Percentiles rank a stretch among this genome's conserved stretches.
These are phyloP conservation scores for Molossus molossus DNA, from an alignment of 2,797 vertebrate species.

Conservation along the genomic window DNA sequence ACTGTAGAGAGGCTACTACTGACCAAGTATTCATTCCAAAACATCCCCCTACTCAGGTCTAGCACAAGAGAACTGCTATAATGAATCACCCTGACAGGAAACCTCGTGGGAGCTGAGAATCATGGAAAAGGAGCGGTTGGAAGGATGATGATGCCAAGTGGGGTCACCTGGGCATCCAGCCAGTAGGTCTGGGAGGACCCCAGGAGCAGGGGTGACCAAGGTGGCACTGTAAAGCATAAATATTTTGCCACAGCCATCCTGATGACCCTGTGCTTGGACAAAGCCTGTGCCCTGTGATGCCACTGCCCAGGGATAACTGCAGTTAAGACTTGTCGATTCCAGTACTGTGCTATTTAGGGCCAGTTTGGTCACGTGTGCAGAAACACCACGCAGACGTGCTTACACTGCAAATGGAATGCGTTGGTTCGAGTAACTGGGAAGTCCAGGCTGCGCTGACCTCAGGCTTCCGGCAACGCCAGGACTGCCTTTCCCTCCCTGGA, in stretches of 20 bases:
- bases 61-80: not conserved
- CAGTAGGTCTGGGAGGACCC: not conserved
- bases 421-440: not conserved
- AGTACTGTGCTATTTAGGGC: not conserved
- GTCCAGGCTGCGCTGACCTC: not conserved
- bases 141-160: not conserved
- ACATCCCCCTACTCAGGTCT: not conserved
- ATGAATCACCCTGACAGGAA: fast-evolving
- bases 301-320: not conserved
- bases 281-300: not conserved
- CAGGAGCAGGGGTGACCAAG: not conserved
- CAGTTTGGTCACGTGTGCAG: not conserved
- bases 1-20: not conserved
- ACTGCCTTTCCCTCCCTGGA: not conserved
- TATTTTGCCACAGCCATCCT: not conserved
- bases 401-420: too few species aligned
- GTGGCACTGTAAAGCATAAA: not conserved
- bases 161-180: not conserved
- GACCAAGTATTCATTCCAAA: not conserved
- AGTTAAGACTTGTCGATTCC: not conserved
- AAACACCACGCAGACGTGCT: not conserved
- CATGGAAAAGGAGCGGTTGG: too few species aligned
- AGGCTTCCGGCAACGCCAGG: not conserved
- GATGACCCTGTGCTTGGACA: not conserved
- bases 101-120: not conserved